These are phyloP conservation scores for Silurus asotus DNA, from an alignment of 2,113 vertebrate species.

Conservation along the genomic window DNA sequence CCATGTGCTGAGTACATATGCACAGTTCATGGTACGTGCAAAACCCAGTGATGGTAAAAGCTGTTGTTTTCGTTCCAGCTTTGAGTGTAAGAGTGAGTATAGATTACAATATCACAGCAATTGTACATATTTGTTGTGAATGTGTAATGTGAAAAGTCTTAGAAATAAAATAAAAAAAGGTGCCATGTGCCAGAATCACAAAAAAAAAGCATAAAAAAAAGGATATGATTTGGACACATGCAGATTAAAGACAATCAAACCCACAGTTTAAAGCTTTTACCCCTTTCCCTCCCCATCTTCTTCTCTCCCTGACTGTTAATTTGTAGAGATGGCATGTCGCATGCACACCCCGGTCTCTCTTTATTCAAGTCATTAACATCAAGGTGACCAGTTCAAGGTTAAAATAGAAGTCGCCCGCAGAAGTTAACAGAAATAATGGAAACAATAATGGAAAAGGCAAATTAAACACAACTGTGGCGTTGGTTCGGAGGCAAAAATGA, in stretches of 20 bases:
- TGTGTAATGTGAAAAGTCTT: conserved; percentile 60
- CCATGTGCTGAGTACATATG: neutral
- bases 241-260: conserved; percentile 79
- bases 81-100: conserved; percentile 48
- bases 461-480: conserved; percentile 76
- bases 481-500: conserved; percentile 64
- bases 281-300: conserved; percentile 44
- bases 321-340: conserved; percentile 58
- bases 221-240: conserved; percentile 53
- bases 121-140: conserved; percentile 3
- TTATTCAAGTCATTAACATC: conserved; percentile 77
- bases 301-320: conserved; percentile 60
- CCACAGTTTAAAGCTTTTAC: conserved; percentile 68
- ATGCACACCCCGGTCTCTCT: conserved; percentile 61
- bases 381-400: conserved; percentile 77
- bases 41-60: neutral
- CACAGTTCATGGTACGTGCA: neutral
- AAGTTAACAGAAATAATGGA: conserved; percentile 71
- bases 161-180: no score
- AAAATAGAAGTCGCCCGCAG: conserved; percentile 78
- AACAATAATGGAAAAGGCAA: conserved; percentile 71
- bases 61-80: conserved; percentile 39
- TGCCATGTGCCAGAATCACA: no score
- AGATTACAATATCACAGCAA: neutral
- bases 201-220: conserved; percentile 69